Evolutionary conservation across 2,888 invertebrate genomes (phyloP).

Genomic region (Seladonia tumulorum): DNA sequence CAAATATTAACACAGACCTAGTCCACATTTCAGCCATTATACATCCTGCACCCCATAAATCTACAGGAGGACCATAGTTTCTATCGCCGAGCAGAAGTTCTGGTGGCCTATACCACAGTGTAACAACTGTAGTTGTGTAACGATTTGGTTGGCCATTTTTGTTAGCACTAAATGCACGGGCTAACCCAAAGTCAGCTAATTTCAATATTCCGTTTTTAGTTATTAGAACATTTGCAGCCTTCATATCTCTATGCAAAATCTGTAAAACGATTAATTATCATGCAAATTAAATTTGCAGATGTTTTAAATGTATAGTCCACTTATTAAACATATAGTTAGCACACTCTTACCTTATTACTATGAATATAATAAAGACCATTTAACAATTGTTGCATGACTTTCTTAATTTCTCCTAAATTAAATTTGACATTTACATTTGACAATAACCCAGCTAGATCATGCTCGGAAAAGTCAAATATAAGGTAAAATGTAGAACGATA

Average conservation of each 20-base stretch:
- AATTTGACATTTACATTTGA: constrained; percentile 98
- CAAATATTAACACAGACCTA: constrained; percentile 80
- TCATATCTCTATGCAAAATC: constrained; percentile 98
- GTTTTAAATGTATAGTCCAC: neutral
- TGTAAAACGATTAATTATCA: constrained; percentile 68
- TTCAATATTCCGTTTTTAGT: constrained; percentile 97
- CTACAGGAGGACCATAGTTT: constrained; percentile 98
- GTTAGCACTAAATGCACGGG: constrained; percentile 95
- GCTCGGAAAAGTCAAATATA: constrained; percentile 99
- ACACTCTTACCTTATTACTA: constrained; percentile 90
- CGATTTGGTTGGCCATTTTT: constrained; percentile 93
- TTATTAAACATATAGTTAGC: constrained; percentile 1
- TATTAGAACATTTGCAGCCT: constrained; percentile 98
- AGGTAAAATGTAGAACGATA: constrained; percentile 96
- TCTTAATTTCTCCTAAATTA: constrained; percentile 98
- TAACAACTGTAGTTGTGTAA: constrained; percentile 99
- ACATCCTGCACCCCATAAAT: constrained; percentile 99
- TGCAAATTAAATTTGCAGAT: neutral
- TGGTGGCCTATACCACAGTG: constrained; percentile 96
- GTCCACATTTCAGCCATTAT: constrained; percentile 99
- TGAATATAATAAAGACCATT: constrained; percentile 98
- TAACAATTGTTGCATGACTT: constrained; percentile 94
- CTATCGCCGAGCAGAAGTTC: constrained; percentile 92
- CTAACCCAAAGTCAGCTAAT: constrained; percentile 98
- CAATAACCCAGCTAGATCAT: constrained; percentile 97